Evolutionary conservation across 2,113 vertebrate species (phyloP), one percentile per base, ranked within the genome.

Genomic region (Mus pahari): DNA sequence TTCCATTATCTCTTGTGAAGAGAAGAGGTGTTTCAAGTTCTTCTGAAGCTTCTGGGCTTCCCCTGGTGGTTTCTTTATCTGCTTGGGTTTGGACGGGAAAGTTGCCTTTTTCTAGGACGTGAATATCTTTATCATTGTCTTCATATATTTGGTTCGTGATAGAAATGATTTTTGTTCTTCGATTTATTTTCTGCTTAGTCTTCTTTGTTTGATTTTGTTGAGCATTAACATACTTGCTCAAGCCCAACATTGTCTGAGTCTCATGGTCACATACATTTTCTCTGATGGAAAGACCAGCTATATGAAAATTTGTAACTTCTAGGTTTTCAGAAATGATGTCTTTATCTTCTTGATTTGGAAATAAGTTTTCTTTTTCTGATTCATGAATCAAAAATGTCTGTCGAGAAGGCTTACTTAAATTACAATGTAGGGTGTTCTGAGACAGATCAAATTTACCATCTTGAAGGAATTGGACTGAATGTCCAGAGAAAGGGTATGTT

Each of bases 351-450:
- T 98, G 94, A 90, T 62, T 89, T 95, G 66, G 81, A 83, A 96
- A 66, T 86, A 92, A 96, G 60, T 66, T 71, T 71, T 28, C 87
- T 79, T 96, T 90, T 93, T 90, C 96, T 73, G 92, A 93, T 60
- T 93, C 93, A 83, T 84, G 64, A 93, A 97, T 97, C 62, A 97
- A 94, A 97, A 96, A 97, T 55, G 97, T 97, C 95, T 97, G 91
- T 81, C 96, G 96, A 74, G 92, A 95, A 94, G 89, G 39, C 83
- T 96, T 97, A 60, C 10, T 94, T 93, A 77, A 90, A 64, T 26
- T 74, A 74, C 9, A 87, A 64, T 86, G 31, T 48, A 77, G 58
- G 48, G 91, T 53, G 82, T 58, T 87, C 31, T 42, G 91, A 87
- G 14, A 81, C 64, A 19, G 48, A 91, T 73, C 70, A 91, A 78